A percentile compares a stretch with the other conserved stretches of the same genome.
Conservation (phyloP, 2,113 vertebrate species). For the Leptobrachium ailaonicum region DNA sequence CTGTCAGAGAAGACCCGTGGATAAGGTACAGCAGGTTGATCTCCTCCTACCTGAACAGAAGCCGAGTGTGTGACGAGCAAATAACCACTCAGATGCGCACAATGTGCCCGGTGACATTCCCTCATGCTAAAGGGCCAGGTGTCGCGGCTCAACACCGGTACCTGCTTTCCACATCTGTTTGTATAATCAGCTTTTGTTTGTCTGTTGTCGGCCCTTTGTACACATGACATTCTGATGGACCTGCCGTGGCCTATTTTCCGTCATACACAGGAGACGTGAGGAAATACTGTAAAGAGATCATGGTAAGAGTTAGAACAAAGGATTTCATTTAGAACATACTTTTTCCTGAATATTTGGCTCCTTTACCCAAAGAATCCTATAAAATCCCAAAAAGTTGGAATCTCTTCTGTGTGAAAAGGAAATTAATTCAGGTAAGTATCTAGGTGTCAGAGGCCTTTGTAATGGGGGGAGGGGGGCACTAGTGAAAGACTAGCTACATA, state of each 20-base stretch:
- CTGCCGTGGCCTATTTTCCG: neutral
- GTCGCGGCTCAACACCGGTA: neutral
- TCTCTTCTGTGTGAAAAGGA: too few species aligned
- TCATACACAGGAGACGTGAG: neutral
- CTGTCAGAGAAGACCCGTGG: neutral
- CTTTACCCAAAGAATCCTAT: too few species aligned
- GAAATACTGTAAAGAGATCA: too few species aligned
- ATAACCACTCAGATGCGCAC: neutral
- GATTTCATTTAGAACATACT: too few species aligned
- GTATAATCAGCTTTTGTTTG: neutral
- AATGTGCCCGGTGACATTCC: neutral
- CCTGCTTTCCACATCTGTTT: neutral
- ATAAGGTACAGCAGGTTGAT: neutral
- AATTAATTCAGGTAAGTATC: too few species aligned
- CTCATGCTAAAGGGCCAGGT: neutral
- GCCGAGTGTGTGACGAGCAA: conserved; percentile 15
- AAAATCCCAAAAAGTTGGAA: too few species aligned
- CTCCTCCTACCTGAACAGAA: conserved; percentile 18
- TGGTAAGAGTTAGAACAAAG: too few species aligned
- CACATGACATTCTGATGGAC: neutral
- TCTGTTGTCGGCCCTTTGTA: neutral
- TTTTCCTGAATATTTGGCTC: too few species aligned
- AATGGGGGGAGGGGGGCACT: too few species aligned
- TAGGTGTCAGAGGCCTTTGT: too few species aligned
- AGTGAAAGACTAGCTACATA: too few species aligned